Evolutionary conservation across 2,797 vertebrate genomes (phyloP), one percentile per base, ranked within the genome.

Genomic region (Sparus aurata): DNA sequence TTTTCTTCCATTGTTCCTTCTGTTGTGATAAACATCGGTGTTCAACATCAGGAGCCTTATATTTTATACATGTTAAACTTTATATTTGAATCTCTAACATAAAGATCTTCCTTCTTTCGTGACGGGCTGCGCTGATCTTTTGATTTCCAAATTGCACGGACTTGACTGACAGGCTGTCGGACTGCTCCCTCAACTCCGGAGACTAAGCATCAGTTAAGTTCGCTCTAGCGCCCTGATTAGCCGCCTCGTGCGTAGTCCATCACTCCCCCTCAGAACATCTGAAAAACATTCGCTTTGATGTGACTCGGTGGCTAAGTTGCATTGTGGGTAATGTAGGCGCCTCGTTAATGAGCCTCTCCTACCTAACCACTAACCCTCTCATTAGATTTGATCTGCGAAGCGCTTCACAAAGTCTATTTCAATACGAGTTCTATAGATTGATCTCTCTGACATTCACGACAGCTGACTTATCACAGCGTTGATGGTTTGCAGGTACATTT

Each of bases 141-240:
- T 61, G 52, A 73, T 58, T 53, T 69, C 47, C 54, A 72, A 76
- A 64, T 58, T 45, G 67, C 76, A 43, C 8, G 17, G 20, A 52
- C 11, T 12, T 79, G 60, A 84, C 25, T 82, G 72, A 73, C 67
- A 76, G 38, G 20, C 63, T 73, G 79, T 80, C 69, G 77, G 3
- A 69, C 12, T 25, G 47, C 30, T 53, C 16, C 41, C 5, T 68
- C 20, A 41, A 61, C 62, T 79, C 30, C 11, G 52, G 25, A 64
- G 47, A 8, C 16, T 27, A 54, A 67, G 30, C 60, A 46, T 15
- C 49, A 5, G 41, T 72, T 41, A 65, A 43, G 23, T 75, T 69
- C 50, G 72, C n/a, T 11, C 23, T 54, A 43, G 50, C 65, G 80
- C 54, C 27, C 12, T 22, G 27, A 63, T 66, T 49, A 23, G 65